A percentile compares a stretch with the other conserved stretches of the same genome.
Conservation (phyloP, 2,888 invertebrate species). For the Tridacna gigas region DNA sequence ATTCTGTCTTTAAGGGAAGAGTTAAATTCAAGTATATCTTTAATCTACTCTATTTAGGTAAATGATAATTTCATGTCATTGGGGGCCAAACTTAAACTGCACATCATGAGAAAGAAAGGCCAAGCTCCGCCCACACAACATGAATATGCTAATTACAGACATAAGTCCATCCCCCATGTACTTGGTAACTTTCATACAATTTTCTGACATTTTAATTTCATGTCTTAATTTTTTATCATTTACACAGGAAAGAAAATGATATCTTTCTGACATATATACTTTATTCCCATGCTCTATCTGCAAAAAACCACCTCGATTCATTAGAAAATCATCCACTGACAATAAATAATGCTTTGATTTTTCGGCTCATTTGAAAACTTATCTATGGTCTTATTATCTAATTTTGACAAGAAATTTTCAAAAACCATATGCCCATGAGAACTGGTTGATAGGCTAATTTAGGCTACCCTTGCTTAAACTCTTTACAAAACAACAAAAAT, state of each 20-base stretch:
- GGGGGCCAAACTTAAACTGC: no score
- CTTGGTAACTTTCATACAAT: constrained; percentile 1
- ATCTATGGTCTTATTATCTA: constrained; percentile 54
- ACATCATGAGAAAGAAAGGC: background rate
- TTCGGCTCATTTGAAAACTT: constrained; percentile 55
- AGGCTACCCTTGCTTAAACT: background rate
- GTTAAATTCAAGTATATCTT: no score
- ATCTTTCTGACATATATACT: constrained; percentile 22
- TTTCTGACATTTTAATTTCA: constrained; percentile 27
- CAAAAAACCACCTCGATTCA: constrained; percentile 22
- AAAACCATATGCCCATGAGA: constrained; percentile 59
- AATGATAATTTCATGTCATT: no score
- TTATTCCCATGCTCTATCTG: constrained; percentile 29
- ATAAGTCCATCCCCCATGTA: background rate
- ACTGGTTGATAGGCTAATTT: background rate
- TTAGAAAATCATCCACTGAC: constrained; percentile 50
- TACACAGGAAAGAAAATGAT: constrained; percentile 1
- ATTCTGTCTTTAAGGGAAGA: no score
- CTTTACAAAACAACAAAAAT: no score
- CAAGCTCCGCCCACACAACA: background rate
- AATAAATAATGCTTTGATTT: constrained; percentile 53
- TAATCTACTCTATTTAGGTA: no score
- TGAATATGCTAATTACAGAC: constrained; percentile 5
- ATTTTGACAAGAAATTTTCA: constrained; percentile 63
- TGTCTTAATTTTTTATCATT: constrained; percentile 22